Evolutionary conservation across 2,888 invertebrate species (phyloP), one percentile per base, ranked within the genome.

Genomic region (Patella ulyssiponensis): DNA sequence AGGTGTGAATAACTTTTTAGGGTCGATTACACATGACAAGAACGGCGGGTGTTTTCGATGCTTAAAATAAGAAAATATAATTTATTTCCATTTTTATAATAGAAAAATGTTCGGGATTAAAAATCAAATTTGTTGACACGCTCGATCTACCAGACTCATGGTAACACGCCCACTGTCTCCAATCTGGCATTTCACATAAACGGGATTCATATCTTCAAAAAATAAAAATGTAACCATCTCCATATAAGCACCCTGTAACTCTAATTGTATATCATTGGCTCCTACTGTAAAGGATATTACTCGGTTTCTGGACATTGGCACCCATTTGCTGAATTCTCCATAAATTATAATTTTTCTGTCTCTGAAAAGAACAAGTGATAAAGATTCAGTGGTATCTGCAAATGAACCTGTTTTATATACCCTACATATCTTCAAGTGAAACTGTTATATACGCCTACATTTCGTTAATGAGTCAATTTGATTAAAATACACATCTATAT

Each of bases 291-390:
- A 81, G 20, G 75, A 52, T 3, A n/a, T 51, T 14, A 83, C 74
- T 15, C 83, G 76, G n/a, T 81, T 69, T 51, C 73, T 73, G 3
- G 83, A 81, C 75, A 83, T 77, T 3, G 82, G 82, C 1, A 83
- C 77, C 77, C 80, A 80, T 74, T 83, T 83, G 12, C 69, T 54
- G 12, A 52, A 71, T 51, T 83, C 83, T 12, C 82, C 83, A 51
- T 82, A 69, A n/a, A 83, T 78, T 17, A 76, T 70, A 9, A 76
- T 51, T 3, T 76, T 71, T 52, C 56, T 75, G 71, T 74, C 54
- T 14, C 69, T 58, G 64, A 56, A 73, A 75, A 74, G 15, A 69
- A 75, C 73, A 9, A 73, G 71, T 56, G 54, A 53, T 33, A 5
- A 33, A 33, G 5, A 0, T 4, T 33, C 33, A 33, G 5, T 33